Evolutionary conservation across 2,113 vertebrate genomes (phyloP), one percentile per base, ranked within the genome.

Genomic region (Rhynchopsitta pachyrhyncha): DNA sequence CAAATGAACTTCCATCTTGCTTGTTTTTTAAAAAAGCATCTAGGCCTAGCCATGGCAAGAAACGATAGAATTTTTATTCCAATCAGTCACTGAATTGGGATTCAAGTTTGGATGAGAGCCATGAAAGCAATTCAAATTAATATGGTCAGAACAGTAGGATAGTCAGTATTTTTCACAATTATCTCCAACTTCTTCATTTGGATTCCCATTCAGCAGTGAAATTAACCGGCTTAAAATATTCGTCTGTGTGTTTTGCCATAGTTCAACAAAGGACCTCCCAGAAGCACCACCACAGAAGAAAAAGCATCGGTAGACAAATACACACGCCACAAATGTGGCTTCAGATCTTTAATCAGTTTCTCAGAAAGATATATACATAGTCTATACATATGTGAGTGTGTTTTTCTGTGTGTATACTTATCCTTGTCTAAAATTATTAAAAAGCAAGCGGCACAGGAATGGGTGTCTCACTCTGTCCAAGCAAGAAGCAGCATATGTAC

Each of bases 241-340:
- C 7, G 33, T 37, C 9, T 46, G 1, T 66, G 10, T 63, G 31
- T 39, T 90, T 75, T 90, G 29, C 37, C 4, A 29, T 22, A 33
- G 16, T 74, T 63, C 28, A 53, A 29, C 22, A 82, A 76, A 60
- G 13, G 50, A 63, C 6, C 25, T 46, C 31, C 17, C 33, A 71
- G 35, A 68, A 57, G 20, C 4, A 71, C 25, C 3, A 16, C 7
- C n/a, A 24, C 16, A 50, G 25, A 22, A 71, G 10, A 29, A 47
- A 69, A 66, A 57, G 27, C 0, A 8, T 2, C 39, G 33, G 17
- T n/a, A 49, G 6, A 15, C 1, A 2, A 62, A 41, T 44, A 23
- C 4, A 46, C 9, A 76, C 4, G 4, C 12, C 33, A 66, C 9
- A 80, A 8, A 13, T 44, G 28, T 74, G 13, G 22, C 44, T 79